Evolutionary conservation across 2,888 invertebrate species (phyloP).

Genomic region (Seladonia tumulorum): DNA sequence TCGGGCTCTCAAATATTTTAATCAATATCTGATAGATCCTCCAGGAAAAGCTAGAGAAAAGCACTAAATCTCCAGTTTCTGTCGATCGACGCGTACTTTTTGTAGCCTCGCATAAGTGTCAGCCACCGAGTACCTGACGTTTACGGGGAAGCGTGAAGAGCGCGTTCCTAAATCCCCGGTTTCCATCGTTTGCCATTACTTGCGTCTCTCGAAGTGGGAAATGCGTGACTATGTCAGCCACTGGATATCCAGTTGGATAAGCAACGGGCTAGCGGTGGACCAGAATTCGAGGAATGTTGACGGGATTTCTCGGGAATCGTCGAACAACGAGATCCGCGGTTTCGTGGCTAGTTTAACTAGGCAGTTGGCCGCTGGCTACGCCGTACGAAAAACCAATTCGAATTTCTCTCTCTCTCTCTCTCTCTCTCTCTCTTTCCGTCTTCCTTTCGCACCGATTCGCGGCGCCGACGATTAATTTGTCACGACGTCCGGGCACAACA

Average conservation of each 20-base stretch:
- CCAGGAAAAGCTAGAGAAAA: constrained; percentile 1
- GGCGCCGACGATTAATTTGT: constrained; percentile 72
- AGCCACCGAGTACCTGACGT: not conserved
- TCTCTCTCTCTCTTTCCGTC: not conserved
- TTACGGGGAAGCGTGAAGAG: not conserved
- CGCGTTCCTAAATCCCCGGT: not conserved
- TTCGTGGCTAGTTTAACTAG: constrained; percentile 7
- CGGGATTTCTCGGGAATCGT: not conserved
- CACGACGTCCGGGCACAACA: constrained; percentile 66
- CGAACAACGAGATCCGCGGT: not conserved
- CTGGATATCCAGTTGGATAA: not conserved
- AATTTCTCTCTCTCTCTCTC: not conserved
- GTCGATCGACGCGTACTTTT: not conserved
- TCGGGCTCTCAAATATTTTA: not conserved
- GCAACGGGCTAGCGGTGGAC: not conserved
- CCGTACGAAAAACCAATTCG: constrained; percentile 51
- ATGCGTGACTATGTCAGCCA: not conserved
- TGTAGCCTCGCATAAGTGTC: not conserved
- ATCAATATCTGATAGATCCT: not conserved
- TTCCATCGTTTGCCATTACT: not conserved
- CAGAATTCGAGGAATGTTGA: not conserved
- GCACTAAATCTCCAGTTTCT: constrained; percentile 1
- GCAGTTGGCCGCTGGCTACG: constrained; percentile 18
- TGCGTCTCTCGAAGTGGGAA: not conserved
- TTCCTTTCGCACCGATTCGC: constrained; percentile 27